Evolutionary conservation across 1,140 invertebrate genomes (phyloP).

Genomic region (Neuroterus valhalla): DNA sequence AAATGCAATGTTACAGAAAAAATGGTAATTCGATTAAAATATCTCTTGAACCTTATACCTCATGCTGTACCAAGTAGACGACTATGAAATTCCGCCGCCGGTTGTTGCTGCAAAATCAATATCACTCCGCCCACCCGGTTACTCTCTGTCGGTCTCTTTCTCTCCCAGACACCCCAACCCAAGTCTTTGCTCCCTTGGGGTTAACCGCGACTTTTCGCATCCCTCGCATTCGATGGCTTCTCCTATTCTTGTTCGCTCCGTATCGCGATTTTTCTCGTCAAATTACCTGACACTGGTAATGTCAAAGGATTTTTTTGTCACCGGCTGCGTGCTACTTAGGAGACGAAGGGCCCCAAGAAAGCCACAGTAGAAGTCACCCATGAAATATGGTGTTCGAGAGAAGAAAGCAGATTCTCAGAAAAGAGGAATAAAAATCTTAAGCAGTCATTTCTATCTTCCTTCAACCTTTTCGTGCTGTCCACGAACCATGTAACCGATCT

Average conservation of each 20-base stretch:
- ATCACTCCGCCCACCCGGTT: conserved; percentile 40
- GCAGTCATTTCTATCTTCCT: conserved; percentile 12
- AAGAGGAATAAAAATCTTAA: conserved; percentile 13
- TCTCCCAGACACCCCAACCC: conserved; percentile 26
- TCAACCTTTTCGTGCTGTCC: background rate
- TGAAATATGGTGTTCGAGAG: conserved; percentile 28
- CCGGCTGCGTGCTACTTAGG: conserved; percentile 17
- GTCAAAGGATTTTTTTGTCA: conserved; percentile 31
- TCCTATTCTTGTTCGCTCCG: conserved; percentile 21
- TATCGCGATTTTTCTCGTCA: conserved; percentile 30
- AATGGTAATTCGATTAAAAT: background rate
- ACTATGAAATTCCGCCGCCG: conserved; percentile 48
- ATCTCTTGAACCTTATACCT: background rate
- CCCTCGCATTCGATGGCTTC: conserved; percentile 18
- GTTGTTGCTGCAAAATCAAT: conserved; percentile 57
- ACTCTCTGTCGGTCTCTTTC: conserved; percentile 21
- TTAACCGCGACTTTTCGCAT: conserved; percentile 30
- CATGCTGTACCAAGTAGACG: background rate
- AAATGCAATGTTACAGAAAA: background rate
- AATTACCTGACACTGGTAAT: conserved; percentile 29
- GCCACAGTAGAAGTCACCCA: conserved; percentile 27
- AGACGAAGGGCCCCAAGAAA: conserved; percentile 23
- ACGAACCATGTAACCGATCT: background rate
- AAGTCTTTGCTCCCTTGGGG: conserved; percentile 28
- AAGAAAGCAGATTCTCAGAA: conserved; percentile 22